Percentiles rank a stretch among this genome's conserved stretches.
phyloP scores from a whole-genome alignment of 2,888 invertebrate species.

The Empis stercorea region DNA sequence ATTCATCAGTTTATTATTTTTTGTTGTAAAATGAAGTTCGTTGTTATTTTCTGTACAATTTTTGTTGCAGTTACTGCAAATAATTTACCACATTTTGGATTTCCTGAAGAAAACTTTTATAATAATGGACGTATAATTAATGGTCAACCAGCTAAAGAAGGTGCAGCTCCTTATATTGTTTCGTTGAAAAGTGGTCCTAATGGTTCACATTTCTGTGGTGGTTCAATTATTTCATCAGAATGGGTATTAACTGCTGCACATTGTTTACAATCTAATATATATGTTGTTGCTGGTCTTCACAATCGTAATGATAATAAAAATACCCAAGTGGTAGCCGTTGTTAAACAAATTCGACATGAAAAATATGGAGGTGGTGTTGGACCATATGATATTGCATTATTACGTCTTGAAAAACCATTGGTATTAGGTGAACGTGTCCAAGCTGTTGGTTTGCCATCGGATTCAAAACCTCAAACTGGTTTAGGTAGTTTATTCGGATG shows the following conservation, averaged over 20 bases:
- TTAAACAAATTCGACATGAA: conserved; percentile 26
- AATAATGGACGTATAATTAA: conserved; percentile 26
- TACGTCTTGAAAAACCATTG: conserved; percentile 24
- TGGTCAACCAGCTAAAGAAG: conserved; percentile 25
- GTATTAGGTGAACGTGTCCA: conserved; percentile 18
- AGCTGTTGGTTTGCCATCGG: conserved; percentile 6
- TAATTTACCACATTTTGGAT: neutral
- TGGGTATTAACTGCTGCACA: conserved; percentile 34
- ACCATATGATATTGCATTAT: conserved; percentile 42
- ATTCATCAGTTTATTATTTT: neutral
- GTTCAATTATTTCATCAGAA: conserved; percentile 25
- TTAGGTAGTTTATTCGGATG: conserved; percentile 17
- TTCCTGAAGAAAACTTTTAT: neutral
- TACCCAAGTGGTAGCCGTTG: conserved; percentile 19
- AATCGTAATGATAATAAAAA: conserved; percentile 17
- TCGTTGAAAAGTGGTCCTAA: conserved; percentile 22
- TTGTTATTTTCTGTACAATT: neutral
- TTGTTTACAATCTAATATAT: conserved; percentile 25
- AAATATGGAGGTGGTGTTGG: conserved; percentile 30
- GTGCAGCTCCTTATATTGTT: conserved; percentile 36
- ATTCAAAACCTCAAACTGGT: conserved; percentile 5
- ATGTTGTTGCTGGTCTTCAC: conserved; percentile 33
- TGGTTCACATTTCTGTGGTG: conserved; percentile 31
- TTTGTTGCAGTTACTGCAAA: neutral
- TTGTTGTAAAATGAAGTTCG: no score